Percentiles rank a stretch among this genome's conserved stretches.
Conservation (phyloP, 2,888 invertebrate genomes). For the Epinotia brunnichana region DNA sequence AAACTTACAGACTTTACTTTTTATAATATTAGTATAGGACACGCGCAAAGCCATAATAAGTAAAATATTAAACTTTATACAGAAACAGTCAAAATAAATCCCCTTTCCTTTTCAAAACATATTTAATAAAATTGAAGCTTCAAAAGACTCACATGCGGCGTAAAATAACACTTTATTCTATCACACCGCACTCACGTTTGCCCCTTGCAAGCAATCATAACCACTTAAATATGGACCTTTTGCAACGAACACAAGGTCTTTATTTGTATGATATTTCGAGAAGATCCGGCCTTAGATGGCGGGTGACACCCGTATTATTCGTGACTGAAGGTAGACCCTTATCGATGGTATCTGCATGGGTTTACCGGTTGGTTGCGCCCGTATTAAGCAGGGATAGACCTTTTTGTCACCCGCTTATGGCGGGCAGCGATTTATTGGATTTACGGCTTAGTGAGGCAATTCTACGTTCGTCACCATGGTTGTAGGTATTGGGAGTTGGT, state of each 20-base stretch:
- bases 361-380: conserved; percentile 10
- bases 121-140: neutral
- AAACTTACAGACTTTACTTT: too few species aligned
- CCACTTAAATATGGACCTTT: neutral
- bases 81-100: too few species aligned
- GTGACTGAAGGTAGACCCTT: conserved; percentile 26
- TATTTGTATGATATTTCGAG: neutral
- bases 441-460: conserved; percentile 10
- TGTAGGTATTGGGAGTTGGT: neutral
- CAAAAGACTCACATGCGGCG: neutral
- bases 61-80: too few species aligned
- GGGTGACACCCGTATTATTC: neutral
- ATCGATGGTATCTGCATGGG: conserved; percentile 32
- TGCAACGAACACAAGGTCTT: neutral
- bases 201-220: neutral
- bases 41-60: too few species aligned
- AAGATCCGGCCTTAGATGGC: neutral
- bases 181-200: neutral
- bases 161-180: conserved; percentile 5
- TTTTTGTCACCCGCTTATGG: conserved; percentile 25
- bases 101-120: too few species aligned
- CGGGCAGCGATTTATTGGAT: conserved; percentile 18
- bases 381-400: conserved; percentile 15
- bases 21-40: too few species aligned
- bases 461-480: neutral